Conservation (phyloP, 2,888 invertebrate species). For the Dorcus hopei region DNA sequence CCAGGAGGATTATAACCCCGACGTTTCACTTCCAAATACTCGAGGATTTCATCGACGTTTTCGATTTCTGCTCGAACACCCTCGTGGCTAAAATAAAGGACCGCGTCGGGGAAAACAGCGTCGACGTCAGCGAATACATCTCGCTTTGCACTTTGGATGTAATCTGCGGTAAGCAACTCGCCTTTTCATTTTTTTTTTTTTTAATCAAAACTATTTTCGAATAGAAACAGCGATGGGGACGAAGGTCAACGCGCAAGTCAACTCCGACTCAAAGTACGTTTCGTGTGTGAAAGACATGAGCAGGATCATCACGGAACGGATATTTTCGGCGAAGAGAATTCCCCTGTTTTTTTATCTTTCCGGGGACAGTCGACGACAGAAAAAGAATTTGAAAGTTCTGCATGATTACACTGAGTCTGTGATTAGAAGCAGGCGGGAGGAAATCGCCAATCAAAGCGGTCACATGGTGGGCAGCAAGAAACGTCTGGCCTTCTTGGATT, state of each 20-base stretch:
- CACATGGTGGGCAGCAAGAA: slow-evolving; percentile 7
- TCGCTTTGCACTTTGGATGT: slow-evolving; percentile 19
- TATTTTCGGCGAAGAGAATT: slow-evolving; percentile 50
- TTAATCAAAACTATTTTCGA: too few species aligned
- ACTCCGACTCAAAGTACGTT: slow-evolving; percentile 69
- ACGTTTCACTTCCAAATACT: slow-evolving; percentile 47
- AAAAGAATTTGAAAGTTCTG: slow-evolving; percentile 48
- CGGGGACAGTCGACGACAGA: slow-evolving; percentile 57
- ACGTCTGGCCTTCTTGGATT: slow-evolving; percentile 22
- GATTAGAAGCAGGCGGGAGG: slow-evolving; percentile 49
- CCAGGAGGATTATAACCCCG: slow-evolving; percentile 47
- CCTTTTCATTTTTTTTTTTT: too few species aligned
- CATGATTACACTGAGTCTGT: slow-evolving; percentile 57
- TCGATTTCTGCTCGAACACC: slow-evolving; percentile 25
- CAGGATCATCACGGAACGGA: slow-evolving; percentile 33
- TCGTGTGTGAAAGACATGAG: slow-evolving; percentile 61
- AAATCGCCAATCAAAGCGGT: not conserved
- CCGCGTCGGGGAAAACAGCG: slow-evolving; percentile 32
- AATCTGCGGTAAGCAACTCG: slow-evolving; percentile 15
- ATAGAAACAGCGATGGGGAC: slow-evolving; percentile 84
- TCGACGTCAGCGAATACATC: slow-evolving; percentile 16
- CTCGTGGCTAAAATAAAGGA: slow-evolving; percentile 4
- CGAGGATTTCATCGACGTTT: slow-evolving; percentile 42
- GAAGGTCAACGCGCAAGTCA: slow-evolving; percentile 66
- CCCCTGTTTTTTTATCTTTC: slow-evolving; percentile 54